These are phyloP conservation scores for Aphelinus certus DNA, from an alignment of 1,140 invertebrate species.

Conservation along the genomic window DNA sequence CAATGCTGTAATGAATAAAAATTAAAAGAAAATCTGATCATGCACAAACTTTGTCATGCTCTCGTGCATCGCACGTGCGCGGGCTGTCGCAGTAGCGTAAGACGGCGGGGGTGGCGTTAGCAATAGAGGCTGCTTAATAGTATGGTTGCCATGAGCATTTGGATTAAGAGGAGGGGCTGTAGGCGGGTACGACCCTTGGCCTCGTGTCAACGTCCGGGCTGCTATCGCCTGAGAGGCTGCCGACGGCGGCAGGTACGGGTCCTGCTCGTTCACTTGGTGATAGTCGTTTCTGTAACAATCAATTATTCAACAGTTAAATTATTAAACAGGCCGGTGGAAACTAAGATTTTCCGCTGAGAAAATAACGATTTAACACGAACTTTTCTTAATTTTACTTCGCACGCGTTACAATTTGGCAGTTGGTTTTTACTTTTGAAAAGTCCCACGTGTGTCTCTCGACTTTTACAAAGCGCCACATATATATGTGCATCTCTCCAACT, in stretches of 20 bases:
- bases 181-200: constrained; percentile 73
- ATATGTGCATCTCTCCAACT: too few species aligned
- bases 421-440: too few species aligned
- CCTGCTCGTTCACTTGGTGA: constrained; percentile 77
- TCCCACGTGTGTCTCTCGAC: too few species aligned
- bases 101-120: constrained; percentile 66
- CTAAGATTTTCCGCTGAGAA: too few species aligned
- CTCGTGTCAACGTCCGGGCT: constrained; percentile 69
- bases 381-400: too few species aligned
- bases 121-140: constrained; percentile 68
- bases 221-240: constrained; percentile 73
- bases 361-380: too few species aligned
- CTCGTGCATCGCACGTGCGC: constrained; percentile 67
- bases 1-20: constrained; percentile 21
- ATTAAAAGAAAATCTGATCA: constrained; percentile 58
- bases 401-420: too few species aligned
- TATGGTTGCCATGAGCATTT: constrained; percentile 67
- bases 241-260: constrained; percentile 74
- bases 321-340: too few species aligned
- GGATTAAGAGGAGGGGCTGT: constrained; percentile 66
- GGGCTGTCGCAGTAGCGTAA: constrained; percentile 68
- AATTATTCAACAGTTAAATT: too few species aligned
- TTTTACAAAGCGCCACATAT: too few species aligned
- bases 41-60: constrained; percentile 68
- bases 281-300: constrained; percentile 71